Conservation (phyloP, 1,140 invertebrate species). For the Periplaneta americana region DNA sequence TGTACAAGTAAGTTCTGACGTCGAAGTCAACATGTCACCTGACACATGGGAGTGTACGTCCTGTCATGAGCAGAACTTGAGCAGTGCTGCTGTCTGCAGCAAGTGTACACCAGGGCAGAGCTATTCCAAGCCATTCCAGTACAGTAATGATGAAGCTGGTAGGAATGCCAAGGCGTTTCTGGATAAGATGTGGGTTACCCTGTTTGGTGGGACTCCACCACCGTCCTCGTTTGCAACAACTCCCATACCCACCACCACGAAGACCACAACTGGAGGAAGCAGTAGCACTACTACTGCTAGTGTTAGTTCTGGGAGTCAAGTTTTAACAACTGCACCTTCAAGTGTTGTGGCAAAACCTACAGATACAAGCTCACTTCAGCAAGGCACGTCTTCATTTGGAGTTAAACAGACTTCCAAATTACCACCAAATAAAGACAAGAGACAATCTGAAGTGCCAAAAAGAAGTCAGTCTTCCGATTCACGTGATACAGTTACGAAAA, state of each 20-base stretch:
- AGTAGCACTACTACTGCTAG: background rate
- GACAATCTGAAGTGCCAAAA: background rate
- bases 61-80: conserved; percentile 60
- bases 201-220: conserved; percentile 2
- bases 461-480: background rate
- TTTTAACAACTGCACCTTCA: too few relatives aligned
- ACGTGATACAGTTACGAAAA: background rate
- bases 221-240: conserved; percentile 33
- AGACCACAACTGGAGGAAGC: background rate
- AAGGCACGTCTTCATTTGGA: background rate
- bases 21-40: conserved; percentile 45
- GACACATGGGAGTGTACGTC: conserved; percentile 58
- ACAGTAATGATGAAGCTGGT: conserved; percentile 39
- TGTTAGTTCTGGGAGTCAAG: background rate
- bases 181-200: background rate
- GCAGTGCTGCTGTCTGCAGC: conserved; percentile 48
- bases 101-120: conserved; percentile 50
- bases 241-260: conserved; percentile 20
- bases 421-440: background rate
- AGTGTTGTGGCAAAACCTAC: conserved; percentile 11
- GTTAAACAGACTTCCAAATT: conserved; percentile 10
- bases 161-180: conserved; percentile 14
- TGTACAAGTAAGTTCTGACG: conserved; percentile 36
- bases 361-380: conserved; percentile 3
- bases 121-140: conserved; percentile 30